These are phyloP conservation scores for Malacosoma neustria DNA, from an alignment of 2,888 invertebrate species.

Conservation along the genomic window DNA sequence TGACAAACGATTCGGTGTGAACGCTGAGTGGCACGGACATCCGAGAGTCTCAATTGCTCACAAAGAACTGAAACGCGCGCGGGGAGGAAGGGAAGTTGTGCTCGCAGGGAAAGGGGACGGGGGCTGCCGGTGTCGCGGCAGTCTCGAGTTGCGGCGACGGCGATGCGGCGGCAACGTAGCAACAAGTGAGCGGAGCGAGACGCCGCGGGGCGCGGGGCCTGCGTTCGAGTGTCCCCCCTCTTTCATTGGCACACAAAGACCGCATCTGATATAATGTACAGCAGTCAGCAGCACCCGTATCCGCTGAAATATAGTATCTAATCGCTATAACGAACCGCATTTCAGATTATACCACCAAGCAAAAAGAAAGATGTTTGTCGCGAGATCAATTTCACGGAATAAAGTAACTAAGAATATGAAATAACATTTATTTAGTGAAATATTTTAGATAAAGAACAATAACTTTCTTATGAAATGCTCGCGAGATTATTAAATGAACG, in stretches of 20 bases:
- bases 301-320: no score
- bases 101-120: constrained; percentile 35
- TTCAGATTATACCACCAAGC: no score
- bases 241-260: constrained; percentile 37
- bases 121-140: constrained; percentile 48
- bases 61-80: constrained; percentile 71
- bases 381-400: no score
- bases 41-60: constrained; percentile 55
- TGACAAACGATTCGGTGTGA: constrained; percentile 33
- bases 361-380: no score
- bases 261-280: constrained; percentile 53
- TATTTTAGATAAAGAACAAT: no score
- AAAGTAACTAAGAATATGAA: no score
- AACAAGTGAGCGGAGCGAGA: constrained; percentile 73
- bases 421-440: no score
- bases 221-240: constrained; percentile 32
- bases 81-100: constrained; percentile 53
- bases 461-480: no score
- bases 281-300: no score
- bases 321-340: no score
- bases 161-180: constrained; percentile 57
- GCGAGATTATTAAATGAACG: no score
- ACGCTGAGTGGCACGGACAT: constrained; percentile 44
- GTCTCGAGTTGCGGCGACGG: constrained; percentile 31
- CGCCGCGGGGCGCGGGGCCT: constrained; percentile 41